These are phyloP conservation scores for Tragelaphus imberbis DNA, from an alignment of 2,113 vertebrate species.

Conservation along the genomic window DNA sequence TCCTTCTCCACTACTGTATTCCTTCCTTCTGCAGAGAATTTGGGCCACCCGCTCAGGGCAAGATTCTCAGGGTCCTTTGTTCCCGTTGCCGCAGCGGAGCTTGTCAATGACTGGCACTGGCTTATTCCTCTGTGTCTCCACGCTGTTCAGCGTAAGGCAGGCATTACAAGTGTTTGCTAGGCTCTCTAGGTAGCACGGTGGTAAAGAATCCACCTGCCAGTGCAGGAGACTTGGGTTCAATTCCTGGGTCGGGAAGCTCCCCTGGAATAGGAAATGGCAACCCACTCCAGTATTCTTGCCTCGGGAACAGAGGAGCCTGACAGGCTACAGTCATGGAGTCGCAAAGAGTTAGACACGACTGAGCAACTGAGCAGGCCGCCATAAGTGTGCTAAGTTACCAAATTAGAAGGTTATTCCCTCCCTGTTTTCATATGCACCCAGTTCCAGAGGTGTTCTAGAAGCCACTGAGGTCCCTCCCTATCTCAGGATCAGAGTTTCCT, in stretches of 20 bases:
- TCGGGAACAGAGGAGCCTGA: not conserved
- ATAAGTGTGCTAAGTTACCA: not conserved
- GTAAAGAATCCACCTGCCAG: not conserved
- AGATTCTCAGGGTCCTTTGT: not conserved
- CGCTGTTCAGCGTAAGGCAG: not conserved
- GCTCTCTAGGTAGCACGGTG: not conserved
- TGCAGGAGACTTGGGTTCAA: not conserved
- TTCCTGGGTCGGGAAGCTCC: not conserved
- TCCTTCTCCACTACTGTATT: not conserved
- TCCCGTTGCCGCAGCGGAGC: not conserved
- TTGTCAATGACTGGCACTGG: accelerated
- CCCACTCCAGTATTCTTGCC: not conserved
- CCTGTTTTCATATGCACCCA: not conserved
- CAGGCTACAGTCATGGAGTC: not conserved
- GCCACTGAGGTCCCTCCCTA: not conserved
- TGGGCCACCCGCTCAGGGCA: not conserved
- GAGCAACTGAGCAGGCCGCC: not conserved
- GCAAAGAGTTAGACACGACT: not conserved
- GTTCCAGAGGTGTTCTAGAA: not conserved
- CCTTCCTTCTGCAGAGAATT: not conserved
- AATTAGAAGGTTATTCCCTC: not conserved
- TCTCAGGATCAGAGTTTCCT: not conserved
- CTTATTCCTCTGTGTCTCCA: too few relatives aligned
- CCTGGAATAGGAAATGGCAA: not conserved
- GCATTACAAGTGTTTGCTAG: not conserved